These are phyloP conservation scores for Volucella inanis DNA, from an alignment of 2,888 invertebrate genomes.

Conservation along the genomic window DNA sequence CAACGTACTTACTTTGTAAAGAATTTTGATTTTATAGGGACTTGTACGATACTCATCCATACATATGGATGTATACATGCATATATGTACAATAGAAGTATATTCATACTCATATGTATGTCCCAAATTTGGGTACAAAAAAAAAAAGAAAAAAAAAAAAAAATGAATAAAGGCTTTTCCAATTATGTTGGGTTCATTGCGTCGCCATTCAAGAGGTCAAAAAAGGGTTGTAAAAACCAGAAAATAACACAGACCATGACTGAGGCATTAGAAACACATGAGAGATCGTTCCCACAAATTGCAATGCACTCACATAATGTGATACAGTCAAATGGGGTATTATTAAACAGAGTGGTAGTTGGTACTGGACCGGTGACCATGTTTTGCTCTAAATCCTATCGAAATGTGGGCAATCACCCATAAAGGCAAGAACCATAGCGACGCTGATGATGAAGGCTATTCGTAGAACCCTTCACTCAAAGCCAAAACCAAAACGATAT, in stretches of 20 bases:
- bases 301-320: slow-evolving; percentile 44
- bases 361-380: slow-evolving; percentile 48
- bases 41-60: too few species aligned
- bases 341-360: slow-evolving; percentile 63
- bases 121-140: slow-evolving; percentile 46
- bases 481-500: slow-evolving; percentile 67
- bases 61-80: slow-evolving; percentile 17
- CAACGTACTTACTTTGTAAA: not conserved
- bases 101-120: slow-evolving; percentile 21
- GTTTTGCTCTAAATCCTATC: slow-evolving; percentile 56
- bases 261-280: slow-evolving; percentile 59
- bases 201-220: slow-evolving; percentile 49
- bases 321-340: slow-evolving; percentile 64
- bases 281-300: slow-evolving; percentile 62
- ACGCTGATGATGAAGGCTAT: slow-evolving; percentile 29
- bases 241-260: slow-evolving; percentile 13
- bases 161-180: slow-evolving; percentile 59
- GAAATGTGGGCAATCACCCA: slow-evolving; percentile 37
- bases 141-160: slow-evolving; percentile 63
- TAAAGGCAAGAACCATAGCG: slow-evolving; percentile 41
- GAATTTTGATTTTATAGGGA: too few species aligned
- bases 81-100: slow-evolving; percentile 33
- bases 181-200: slow-evolving; percentile 68
- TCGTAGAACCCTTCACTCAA: slow-evolving; percentile 64
- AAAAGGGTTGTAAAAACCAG: slow-evolving; percentile 52